Base-by-base conservation (phyloP, 2,113 vertebrate species). In the Tachycineta bicolor region DNA sequence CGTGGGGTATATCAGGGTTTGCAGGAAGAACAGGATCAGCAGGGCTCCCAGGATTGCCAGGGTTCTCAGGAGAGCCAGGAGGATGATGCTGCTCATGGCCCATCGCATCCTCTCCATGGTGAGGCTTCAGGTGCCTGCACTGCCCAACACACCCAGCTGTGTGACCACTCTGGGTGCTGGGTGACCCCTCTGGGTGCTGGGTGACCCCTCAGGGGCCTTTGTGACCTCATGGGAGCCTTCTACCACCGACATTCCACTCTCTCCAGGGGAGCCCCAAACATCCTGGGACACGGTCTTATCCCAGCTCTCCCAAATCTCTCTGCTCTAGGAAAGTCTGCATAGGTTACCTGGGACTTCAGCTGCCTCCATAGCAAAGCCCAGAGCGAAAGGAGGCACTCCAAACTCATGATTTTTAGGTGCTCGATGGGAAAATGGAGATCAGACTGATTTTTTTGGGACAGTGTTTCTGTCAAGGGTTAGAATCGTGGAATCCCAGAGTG, bases 91-190 rank as follows among this genome's bases (percentile, higher is more conserved):
- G 21, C 7, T 10, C 52, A 3, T 1, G 44, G 31, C 14, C 39
- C 18, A 14, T 2, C 12, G 24, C 14, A 8, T 7, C n/a, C 25
- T 5, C 9, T 1, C 11, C 75, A 41, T 70, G 46, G 0, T 5
- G 63, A 9, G 22, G 63, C 53, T 3, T 0, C 62, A 6, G 53
- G 29, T 8, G 73, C 26, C 58, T 4, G 58, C 59, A 1, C 18
- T 17, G 49, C n/a, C 8, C n/a, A 2, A 6, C 74, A 11, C 56
- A 19, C 39, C 23, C 17, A 10, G 47, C 59, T 77, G 12, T 5
- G 29, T 7, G 11, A 70, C 5, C 8, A 20, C 28, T 33, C 14
- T 10, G 53, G 53, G 70, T 7, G 39, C 33, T 34, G 23, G 24
- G 63, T 17, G 4, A 70, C 10, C 6, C 22, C 44, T n/a, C 65